Conservation (phyloP, 2,113 vertebrate species). For the Odocoileus virginianus region DNA sequence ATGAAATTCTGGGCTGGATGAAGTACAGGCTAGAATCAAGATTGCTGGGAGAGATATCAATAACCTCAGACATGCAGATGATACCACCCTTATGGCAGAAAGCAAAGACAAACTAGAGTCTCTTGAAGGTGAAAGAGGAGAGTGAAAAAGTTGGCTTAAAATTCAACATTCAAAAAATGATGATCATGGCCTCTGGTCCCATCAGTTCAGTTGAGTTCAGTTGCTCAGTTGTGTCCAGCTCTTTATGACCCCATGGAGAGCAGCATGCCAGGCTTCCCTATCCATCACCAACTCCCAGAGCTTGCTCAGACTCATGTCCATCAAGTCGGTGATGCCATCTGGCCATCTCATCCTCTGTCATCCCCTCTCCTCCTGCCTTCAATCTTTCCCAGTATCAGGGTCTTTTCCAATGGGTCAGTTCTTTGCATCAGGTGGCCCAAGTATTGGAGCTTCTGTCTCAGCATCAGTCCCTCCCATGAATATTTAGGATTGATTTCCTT, state of each 20-base stretch:
- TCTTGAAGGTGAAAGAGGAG: not conserved
- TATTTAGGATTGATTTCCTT: not conserved
- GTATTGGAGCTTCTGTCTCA: not conserved
- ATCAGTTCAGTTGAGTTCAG: not conserved
- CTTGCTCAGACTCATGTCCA: not conserved
- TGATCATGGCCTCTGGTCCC: not conserved
- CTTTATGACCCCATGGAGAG: not conserved
- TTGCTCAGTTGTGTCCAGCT: not conserved
- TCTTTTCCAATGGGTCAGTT: not conserved
- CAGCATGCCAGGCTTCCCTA: not conserved
- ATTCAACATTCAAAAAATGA: not conserved
- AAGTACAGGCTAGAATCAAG: not conserved
- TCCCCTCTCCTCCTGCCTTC: not conserved
- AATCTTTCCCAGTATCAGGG: not conserved
- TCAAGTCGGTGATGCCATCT: rapidly evolving
- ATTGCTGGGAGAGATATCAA: not conserved
- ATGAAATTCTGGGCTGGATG: not conserved
- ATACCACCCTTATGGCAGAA: not conserved
- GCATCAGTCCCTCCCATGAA: not conserved
- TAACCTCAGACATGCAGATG: not conserved
- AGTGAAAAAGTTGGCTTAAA: not conserved
- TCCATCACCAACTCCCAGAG: not conserved
- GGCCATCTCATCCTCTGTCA: not conserved
- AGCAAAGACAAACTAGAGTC: not conserved
- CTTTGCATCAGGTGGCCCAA: not conserved